Conservation (phyloP, 2,113 vertebrate species). For the Sander vitreus region DNA sequence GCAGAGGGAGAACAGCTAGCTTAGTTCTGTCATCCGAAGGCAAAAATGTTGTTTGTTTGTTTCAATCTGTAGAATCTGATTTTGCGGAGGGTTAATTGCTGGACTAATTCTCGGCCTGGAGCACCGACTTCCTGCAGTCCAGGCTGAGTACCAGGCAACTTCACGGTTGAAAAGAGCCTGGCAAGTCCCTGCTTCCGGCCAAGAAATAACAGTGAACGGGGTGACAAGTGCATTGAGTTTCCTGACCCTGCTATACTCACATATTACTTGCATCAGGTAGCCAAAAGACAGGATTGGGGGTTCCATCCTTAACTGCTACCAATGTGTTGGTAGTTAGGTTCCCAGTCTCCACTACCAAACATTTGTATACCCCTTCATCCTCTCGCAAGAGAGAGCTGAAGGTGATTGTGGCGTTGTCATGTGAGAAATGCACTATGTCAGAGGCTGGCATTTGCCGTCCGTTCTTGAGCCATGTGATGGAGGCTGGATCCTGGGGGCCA, state of each 20-base stretch:
- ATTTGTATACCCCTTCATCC: conserved; percentile 10
- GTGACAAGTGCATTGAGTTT: neutral
- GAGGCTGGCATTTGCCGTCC: rapidly evolving
- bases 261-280: conserved; percentile 22
- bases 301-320: neutral
- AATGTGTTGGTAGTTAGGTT: neutral
- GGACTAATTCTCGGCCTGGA: too few relatives aligned
- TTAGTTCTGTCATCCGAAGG: neutral
- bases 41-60: neutral
- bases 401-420: neutral
- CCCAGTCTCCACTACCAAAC: neutral
- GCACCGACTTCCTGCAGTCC: too few relatives aligned
- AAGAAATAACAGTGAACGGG: neutral
- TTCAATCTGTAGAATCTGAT: neutral
- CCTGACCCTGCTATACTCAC: neutral
- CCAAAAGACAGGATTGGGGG: conserved; percentile 8
- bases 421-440: conserved; percentile 1
- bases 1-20: neutral
- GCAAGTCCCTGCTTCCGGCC: neutral
- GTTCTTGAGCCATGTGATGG: conserved; percentile 40
- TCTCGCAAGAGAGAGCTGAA: neutral
- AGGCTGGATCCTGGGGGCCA: conserved; percentile 33
- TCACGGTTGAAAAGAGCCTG: neutral
- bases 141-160: too few relatives aligned
- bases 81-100: neutral